Conservation (phyloP, 2,113 vertebrate genomes). For the Misgurnus anguillicaudatus region DNA sequence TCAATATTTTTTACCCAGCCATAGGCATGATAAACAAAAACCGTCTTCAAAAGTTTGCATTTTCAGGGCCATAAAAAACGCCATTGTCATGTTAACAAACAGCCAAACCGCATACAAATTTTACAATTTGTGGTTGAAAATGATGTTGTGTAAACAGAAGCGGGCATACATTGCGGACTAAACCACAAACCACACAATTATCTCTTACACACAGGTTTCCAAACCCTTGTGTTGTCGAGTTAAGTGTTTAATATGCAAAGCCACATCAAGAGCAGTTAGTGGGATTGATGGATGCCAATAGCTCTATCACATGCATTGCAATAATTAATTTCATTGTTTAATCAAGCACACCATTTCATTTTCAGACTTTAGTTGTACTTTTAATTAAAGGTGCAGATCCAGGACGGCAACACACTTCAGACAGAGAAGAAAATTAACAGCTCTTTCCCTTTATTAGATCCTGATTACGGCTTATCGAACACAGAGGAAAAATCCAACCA, state of each 20-base stretch:
- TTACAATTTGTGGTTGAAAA: no score
- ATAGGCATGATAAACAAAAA: no score
- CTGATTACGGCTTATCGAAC: constrained; percentile 45
- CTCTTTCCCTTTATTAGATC: constrained; percentile 40
- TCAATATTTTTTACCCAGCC: no score
- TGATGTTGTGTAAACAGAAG: no score
- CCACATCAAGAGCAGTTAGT: constrained; percentile 35
- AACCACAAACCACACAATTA: neutral
- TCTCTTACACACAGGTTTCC: neutral
- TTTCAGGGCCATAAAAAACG: no score
- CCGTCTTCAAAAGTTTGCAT: no score
- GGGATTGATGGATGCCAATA: constrained; percentile 43
- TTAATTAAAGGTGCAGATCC: constrained; percentile 38
- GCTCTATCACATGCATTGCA: constrained; percentile 39
- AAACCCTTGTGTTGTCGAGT: constrained; percentile 9
- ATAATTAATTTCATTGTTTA: constrained; percentile 58
- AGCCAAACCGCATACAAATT: no score
- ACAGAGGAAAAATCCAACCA: constrained; percentile 38
- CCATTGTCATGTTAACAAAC: no score
- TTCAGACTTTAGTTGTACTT: constrained; percentile 47
- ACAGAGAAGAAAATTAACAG: neutral
- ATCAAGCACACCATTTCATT: constrained; percentile 57
- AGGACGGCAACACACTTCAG: constrained; percentile 21
- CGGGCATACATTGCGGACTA: neutral
- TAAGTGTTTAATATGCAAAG: constrained; percentile 49